Base-by-base conservation (phyloP, 1,140 invertebrate species). In the Macrotrachela quadricornifera region DNA sequence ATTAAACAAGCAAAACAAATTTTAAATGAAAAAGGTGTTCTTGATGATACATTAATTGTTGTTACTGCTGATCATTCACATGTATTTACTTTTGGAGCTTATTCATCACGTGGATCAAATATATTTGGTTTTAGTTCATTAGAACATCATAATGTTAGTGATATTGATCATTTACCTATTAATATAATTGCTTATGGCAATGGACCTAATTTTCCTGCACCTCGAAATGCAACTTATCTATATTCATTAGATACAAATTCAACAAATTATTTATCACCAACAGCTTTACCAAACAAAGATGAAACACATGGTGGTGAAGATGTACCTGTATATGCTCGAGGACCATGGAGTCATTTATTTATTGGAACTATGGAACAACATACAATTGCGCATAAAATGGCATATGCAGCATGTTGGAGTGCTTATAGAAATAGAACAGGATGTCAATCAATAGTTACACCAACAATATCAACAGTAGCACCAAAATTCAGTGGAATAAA, bases 51-150 rank as follows among this genome's bases (percentile, higher is more conserved):
- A 0, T 67, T 91, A 6, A 74, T 90, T 0, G 77, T 90, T n/a
- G 83, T 91, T 6, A 90, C 85, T 0, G 81, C 81, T 51, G 87
- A 91, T 71, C 86, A 91, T 65, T 77, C 71, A 0, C 73, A 75
- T 58, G 64, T 59, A 6, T 64, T 70, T 55, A 61, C 59, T 47
- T 16, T 62, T 8, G 56, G 48, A 14, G 56, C 41, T 41, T 47
- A 57, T 38, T 51, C 53, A 14, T 11, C 36, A 0, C 53, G 61
- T 41, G 59, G 60, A 21, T 52, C 57, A 37, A 51, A 54, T 12
- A 51, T 63, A 21, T 59, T 62, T 49, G 62, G 62, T 4, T 36
- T 50, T n/a, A n/a, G n/a, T n/a, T n/a, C n/a, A n/a, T n/a, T n/a
- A n/a, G n/a, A n/a, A n/a, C n/a, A n/a, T n/a, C n/a, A n/a, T n/a